These are phyloP conservation scores for Pteromalus puparum DNA, from an alignment of 1,140 invertebrate genomes.

Conservation along the genomic window DNA sequence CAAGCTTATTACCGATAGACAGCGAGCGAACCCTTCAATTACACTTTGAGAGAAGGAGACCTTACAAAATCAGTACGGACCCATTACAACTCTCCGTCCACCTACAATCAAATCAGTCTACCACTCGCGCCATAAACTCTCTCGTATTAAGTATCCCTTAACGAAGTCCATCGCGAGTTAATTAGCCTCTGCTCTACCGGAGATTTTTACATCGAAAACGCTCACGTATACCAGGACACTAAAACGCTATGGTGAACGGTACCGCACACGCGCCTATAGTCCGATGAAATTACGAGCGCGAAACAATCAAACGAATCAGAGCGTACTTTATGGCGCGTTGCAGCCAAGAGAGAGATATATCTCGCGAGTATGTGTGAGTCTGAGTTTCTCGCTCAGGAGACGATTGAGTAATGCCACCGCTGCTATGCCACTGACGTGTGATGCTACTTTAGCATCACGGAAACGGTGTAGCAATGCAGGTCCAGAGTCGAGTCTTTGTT, in stretches of 20 bases:
- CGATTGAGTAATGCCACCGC: too few species aligned
- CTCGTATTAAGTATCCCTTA: neutral
- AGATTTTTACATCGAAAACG: neutral
- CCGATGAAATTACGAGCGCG: neutral
- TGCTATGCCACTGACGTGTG: too few species aligned
- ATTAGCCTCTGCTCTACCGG: neutral
- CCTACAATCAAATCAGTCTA: neutral
- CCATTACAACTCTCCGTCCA: neutral
- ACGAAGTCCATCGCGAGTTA: neutral
- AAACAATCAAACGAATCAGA: constrained; percentile 47
- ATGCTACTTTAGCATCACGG: too few species aligned
- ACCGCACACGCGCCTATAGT: neutral
- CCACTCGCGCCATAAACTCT: neutral
- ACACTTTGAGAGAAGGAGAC: neutral
- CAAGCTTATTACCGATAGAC: neutral
- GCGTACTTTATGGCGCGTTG: constrained; percentile 27
- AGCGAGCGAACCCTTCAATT: neutral
- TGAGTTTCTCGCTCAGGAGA: too few species aligned
- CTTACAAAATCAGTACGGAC: neutral
- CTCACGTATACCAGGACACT: neutral
- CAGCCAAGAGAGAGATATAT: neutral
- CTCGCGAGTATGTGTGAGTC: too few species aligned
- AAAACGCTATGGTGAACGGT: neutral
- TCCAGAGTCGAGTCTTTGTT: too few species aligned
- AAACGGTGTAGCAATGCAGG: too few species aligned